Evolutionary conservation across 2,113 vertebrate species (phyloP), one percentile per base, ranked within the genome.

Genomic region (Megaleporinus macrocephalus): DNA sequence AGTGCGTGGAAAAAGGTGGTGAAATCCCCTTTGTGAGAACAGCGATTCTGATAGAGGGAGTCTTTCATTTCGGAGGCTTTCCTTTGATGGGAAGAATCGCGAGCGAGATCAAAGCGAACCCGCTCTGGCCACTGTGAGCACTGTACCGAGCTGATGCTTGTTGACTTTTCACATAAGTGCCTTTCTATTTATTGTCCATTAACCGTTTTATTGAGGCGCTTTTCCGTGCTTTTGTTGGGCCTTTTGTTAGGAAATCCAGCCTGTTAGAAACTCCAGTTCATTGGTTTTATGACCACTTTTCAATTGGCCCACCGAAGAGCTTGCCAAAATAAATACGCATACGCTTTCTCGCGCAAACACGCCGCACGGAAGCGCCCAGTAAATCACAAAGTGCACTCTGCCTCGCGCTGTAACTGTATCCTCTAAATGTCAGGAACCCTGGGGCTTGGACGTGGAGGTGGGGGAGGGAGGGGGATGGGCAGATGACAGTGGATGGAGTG

Each of bases 211-310:
- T 83, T 83, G 84, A 49, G 72, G 66, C 70, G 59, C 68, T 61
- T 87, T 84, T 79, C 79, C 74, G 80, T 85, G 84, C 83, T 88
- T 88, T 89, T 88, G 82, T 81, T 77, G 65, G 72, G 78, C 69
- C 78, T 80, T 80, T 80, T 84, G 83, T 80, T 75, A 65, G 81
- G 71, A 89, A 74, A 87, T 90, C 87, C 22, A 69, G 79, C 73
- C 75, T 74, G 86, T 85, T 79, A 51, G 79, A 75, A 76, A 87
- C 70, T 73, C 73, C 84, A 85, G 73, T 77, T 79, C 69, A 81
- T 76, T 82, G 82, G 89, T 86, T 89, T 88, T 86, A 83, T 0
- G 59, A 76, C 85, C 87, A 83, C 86, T 87, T 90, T 89, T 91
- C 89, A 92, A 88, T 90, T 86, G 88, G 79, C 78, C 33, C 73